Evolutionary conservation across 2,888 invertebrate genomes (phyloP).

Genomic region (Drosophila diplacantha): DNA sequence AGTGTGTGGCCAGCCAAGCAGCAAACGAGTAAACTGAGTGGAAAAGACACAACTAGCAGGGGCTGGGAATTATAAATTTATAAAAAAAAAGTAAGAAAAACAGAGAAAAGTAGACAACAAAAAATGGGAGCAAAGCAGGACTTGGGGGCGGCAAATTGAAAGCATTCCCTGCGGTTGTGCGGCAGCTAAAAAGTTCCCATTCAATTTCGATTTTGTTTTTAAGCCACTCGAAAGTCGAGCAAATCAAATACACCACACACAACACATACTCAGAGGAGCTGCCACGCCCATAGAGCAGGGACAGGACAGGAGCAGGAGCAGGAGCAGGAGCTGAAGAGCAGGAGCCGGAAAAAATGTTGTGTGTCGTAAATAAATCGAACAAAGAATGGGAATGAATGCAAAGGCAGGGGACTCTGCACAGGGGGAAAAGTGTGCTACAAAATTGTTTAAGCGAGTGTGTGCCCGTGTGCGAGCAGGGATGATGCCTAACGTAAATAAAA

Average conservation of each 20-base stretch:
- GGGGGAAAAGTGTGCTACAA: conserved; percentile 55
- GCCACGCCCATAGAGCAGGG: conserved; percentile 18
- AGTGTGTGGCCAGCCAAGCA: conserved; percentile 59
- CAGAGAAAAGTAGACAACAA: background rate
- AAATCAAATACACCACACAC: conserved; percentile 41
- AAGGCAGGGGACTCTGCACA: background rate
- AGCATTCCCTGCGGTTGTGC: conserved; percentile 26
- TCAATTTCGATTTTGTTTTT: conserved; percentile 53
- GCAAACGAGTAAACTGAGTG: conserved; percentile 47
- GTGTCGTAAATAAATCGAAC: conserved; percentile 39
- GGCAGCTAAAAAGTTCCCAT: conserved; percentile 38
- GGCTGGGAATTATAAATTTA: conserved; percentile 54
- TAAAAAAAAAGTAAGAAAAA: conserved; percentile 13
- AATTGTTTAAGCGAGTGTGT: conserved; percentile 49
- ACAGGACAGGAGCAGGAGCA: background rate
- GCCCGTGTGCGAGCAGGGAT: background rate
- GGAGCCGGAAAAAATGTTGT: conserved; percentile 17
- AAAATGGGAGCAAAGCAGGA: conserved; percentile 3
- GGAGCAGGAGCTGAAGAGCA: background rate
- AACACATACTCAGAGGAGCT: conserved; percentile 1
- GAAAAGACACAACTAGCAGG: conserved; percentile 35
- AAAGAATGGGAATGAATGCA: conserved; percentile 16
- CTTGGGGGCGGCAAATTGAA: conserved; percentile 5
- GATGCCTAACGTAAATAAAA: conserved; percentile 59
- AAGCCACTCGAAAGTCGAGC: conserved; percentile 51